Evolutionary conservation across 2,797 vertebrate genomes (phyloP).

Genomic region (Myotis findleyi): DNA sequence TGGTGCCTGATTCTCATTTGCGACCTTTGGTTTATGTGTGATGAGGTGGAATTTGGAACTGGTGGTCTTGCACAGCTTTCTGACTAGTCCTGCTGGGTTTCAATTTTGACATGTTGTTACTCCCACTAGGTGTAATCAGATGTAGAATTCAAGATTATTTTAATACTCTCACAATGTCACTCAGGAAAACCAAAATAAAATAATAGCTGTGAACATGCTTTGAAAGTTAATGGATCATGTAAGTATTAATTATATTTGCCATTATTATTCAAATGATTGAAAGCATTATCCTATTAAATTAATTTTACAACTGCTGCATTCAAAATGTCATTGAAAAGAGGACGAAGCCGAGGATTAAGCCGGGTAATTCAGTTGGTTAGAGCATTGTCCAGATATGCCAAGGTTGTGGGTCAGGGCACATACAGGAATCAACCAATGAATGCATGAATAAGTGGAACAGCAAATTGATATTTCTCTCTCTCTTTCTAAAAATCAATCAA

Average conservation of each 20-base stretch:
- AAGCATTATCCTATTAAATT: constrained; percentile 44
- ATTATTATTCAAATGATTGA: neutral
- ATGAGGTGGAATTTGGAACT: neutral
- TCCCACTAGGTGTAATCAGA: neutral
- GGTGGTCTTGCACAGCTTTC: neutral
- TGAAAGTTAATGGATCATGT: neutral
- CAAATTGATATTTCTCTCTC: too few species aligned
- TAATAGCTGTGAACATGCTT: neutral
- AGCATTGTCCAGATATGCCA: neutral
- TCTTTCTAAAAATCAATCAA: too few species aligned
- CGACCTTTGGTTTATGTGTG: neutral
- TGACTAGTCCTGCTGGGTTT: neutral
- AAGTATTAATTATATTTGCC: neutral
- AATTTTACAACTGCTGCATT: neutral
- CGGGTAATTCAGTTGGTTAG: neutral
- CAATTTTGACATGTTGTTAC: neutral
- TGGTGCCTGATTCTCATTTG: neutral
- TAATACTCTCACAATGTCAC: neutral
- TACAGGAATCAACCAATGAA: too few species aligned
- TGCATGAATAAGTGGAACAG: too few species aligned
- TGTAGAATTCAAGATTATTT: neutral
- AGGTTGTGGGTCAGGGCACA: neutral
- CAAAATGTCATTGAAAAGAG: neutral
- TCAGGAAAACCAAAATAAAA: constrained; percentile 7
- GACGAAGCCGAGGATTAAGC: neutral